A percentile compares a stretch with the other conserved stretches of the same genome.
phyloP scores from a whole-genome alignment of 2,888 invertebrate genomes.

The Cantharis rustica region DNA sequence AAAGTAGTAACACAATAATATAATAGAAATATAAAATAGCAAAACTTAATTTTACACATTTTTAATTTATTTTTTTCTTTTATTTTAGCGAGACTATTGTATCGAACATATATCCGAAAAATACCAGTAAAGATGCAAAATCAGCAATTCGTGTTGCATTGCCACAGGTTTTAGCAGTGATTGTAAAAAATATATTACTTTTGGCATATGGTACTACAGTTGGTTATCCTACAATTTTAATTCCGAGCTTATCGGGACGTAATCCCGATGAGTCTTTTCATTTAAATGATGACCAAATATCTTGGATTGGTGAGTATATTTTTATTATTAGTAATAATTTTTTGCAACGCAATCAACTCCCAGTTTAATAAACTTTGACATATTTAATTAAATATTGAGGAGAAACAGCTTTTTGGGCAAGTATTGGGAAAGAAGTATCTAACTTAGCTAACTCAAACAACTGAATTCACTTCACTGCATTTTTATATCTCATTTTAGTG shows the following conservation, averaged over 20 bases:
- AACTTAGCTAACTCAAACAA: too few species aligned
- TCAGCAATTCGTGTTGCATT: slow-evolving; percentile 55
- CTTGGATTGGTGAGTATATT: slow-evolving; percentile 71
- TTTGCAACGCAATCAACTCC: too few species aligned
- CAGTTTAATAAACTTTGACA: too few species aligned
- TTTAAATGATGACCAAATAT: slow-evolving; percentile 67
- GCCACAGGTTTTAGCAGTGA: slow-evolving; percentile 77
- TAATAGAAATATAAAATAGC: too few species aligned
- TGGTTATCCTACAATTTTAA: slow-evolving; percentile 80
- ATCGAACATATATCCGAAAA: neutral
- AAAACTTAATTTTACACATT: too few species aligned
- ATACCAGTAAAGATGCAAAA: neutral
- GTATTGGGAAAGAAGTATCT: too few species aligned
- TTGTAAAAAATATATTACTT: slow-evolving; percentile 77
- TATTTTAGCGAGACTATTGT: neutral
- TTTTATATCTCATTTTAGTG: too few species aligned
- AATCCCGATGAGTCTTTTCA: slow-evolving; percentile 52
- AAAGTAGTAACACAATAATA: too few species aligned
- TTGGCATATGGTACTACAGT: slow-evolving; percentile 80
- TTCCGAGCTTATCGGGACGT: slow-evolving; percentile 69
- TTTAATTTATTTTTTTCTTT: neutral
- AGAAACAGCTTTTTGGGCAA: too few species aligned
- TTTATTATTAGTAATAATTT: neutral
- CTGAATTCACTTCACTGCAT: too few species aligned
- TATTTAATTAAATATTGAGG: too few species aligned